Evolutionary conservation across 2,797 vertebrate species (phyloP), one percentile per base, ranked within the genome.

Genomic region (Tiaroga cobitis): DNA sequence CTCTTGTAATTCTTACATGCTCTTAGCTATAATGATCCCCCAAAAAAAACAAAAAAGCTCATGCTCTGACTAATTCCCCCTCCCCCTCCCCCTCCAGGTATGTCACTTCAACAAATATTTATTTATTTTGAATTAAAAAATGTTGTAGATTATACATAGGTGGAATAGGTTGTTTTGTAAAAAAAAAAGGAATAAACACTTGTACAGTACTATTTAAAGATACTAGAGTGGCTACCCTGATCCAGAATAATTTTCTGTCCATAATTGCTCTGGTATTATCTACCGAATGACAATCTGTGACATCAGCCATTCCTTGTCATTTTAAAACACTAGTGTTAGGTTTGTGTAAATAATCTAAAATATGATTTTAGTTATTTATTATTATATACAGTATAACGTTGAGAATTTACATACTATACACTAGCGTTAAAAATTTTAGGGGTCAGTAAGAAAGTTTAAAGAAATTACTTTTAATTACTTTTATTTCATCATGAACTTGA

Each of bases 1-100:
- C 91, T 92, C 84, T 89, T 87, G 81, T 93, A 94, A 94, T 95
- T 93, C 90, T 92, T 88, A 77, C 93, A 93, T 90, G 90, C 93
- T 89, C 90, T 89, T 93, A 88, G 93, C 93, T 93, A 91, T 92
- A 88, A 78, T 88, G 89, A 73, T 56, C 81, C 43, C 15, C n/a
- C n/a, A n/a, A n/a, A 81, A 89, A 90, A 16, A 49, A 92, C 90
- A 79, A 92, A 94, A 90, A 91, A 91, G 18, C 54, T 18, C 10
- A 4, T 46, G 11, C 43, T 46, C 43, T 4, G 43, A 46, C 43
- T 46, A 15, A 13, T 43, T 13, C 11, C 39, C 39, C 39, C 39
- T 39, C 39, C 39, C 34, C 34, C 34, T 37, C 34, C 29, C 29
- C 29, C 29, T 29, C 29, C 29, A 29, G 29, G 6, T 5, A 37